These are phyloP conservation scores for Mesocentrotus franciscanus DNA, from an alignment of 53 echinoderm and acorn worm genomes.

Conservation along the genomic window DNA sequence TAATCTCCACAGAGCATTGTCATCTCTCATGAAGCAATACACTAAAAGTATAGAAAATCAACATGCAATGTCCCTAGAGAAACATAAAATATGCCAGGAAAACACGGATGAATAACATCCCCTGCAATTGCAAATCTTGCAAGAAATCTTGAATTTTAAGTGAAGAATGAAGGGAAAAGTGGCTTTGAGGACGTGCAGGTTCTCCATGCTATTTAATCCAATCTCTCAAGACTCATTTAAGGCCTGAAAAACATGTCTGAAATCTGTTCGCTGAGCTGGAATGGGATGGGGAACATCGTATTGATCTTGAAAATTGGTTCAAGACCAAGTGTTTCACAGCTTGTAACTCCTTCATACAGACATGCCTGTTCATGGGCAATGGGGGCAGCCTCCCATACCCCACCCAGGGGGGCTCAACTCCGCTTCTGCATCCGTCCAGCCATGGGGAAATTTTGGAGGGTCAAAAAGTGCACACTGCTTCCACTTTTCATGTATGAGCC, in stretches of 20 bases:
- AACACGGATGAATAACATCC: slow-evolving; percentile 45
- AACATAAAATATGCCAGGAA: slow-evolving; percentile 35
- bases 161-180: background rate
- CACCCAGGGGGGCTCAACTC: too few species aligned
- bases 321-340: background rate
- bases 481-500: too few species aligned
- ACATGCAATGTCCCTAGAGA: slow-evolving; percentile 1
- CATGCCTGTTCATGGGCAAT: background rate
- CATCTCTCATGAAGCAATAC: slow-evolving; percentile 28
- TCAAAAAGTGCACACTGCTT: too few species aligned
- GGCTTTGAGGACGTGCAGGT: slow-evolving; percentile 38
- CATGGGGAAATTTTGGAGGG: too few species aligned
- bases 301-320: slow-evolving; percentile 23
- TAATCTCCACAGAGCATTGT: background rate
- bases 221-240: slow-evolving; percentile 52
- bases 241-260: slow-evolving; percentile 34
- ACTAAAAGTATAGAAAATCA: slow-evolving; percentile 40
- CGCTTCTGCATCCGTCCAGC: too few species aligned
- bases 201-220: slow-evolving; percentile 29
- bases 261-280: slow-evolving; percentile 3
- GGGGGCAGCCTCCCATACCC: background rate
- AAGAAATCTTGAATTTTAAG: slow-evolving; percentile 8
- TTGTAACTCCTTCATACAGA: background rate
- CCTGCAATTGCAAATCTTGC: slow-evolving; percentile 29
- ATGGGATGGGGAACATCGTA: background rate